A percentile compares a stretch with the other conserved stretches of the same genome.
phyloP scores from a whole-genome alignment of 2,113 vertebrate species.

The Leucosticte australis region DNA sequence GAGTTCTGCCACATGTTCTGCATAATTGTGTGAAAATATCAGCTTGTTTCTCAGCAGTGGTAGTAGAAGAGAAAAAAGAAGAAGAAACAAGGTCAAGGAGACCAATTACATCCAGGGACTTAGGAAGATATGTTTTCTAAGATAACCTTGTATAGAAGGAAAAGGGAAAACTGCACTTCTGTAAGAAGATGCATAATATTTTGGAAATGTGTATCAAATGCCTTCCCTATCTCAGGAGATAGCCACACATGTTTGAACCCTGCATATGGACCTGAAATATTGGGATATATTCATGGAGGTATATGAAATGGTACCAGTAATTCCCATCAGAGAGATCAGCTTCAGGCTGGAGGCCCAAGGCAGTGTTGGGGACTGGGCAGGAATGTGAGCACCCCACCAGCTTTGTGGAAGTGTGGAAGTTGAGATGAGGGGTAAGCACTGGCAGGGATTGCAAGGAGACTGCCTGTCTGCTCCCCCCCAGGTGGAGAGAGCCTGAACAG shows the following conservation, averaged over 20 bases:
- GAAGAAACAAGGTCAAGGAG: not conserved
- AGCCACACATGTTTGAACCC: not conserved
- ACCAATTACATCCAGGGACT: not conserved
- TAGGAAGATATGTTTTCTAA: not conserved
- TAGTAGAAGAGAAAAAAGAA: not conserved
- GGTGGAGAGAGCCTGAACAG: not conserved
- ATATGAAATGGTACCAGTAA: not conserved
- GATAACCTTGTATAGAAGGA: not conserved
- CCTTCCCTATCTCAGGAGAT: not conserved
- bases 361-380: fast-evolving
- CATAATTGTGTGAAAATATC: not conserved
- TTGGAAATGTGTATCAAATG: not conserved
- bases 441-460: not conserved
- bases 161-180: not conserved
- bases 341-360: not conserved
- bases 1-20: not conserved
- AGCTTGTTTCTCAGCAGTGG: not conserved
- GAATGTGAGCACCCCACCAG: not conserved
- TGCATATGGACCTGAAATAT: not conserved
- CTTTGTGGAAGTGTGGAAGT: too few relatives aligned
- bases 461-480: not conserved
- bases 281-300: not conserved
- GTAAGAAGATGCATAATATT: not conserved
- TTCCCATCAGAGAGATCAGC: not conserved
- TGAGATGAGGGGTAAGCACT: fast-evolving